A percentile compares a stretch with the other conserved stretches of the same genome.
Conservation (phyloP, 2,888 invertebrate genomes). For the Aproaerema taeniolella region DNA sequence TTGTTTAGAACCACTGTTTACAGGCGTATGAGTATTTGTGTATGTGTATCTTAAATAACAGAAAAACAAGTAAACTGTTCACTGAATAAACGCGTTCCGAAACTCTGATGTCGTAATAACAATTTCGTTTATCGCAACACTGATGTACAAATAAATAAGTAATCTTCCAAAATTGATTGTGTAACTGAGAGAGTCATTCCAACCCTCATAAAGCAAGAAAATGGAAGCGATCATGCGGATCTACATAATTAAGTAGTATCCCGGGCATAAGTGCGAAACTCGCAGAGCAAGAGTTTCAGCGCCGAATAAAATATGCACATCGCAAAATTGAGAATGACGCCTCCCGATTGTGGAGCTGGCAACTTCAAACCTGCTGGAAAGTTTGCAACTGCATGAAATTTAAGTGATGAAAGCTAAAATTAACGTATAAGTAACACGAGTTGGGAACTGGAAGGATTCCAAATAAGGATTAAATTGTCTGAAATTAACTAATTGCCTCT, state of each 20-base stretch:
- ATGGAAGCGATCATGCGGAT: conserved; percentile 43
- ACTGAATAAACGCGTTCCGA: too few species aligned
- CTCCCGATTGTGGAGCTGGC: conserved; percentile 39
- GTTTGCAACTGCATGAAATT: conserved; percentile 39
- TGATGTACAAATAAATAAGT: too few species aligned
- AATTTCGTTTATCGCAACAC: too few species aligned
- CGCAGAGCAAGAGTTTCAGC: conserved; percentile 18
- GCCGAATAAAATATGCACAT: conserved; percentile 63
- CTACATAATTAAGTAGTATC: conserved; percentile 56
- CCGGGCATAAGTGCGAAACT: conserved; percentile 20
- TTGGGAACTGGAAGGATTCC: conserved; percentile 5
- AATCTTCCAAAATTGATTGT: too few species aligned
- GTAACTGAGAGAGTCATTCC: conserved; percentile 21
- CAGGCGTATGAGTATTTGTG: too few species aligned
- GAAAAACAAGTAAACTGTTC: too few species aligned
- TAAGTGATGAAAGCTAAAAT: conserved; percentile 28
- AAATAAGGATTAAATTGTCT: conserved; percentile 8
- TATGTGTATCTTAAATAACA: too few species aligned
- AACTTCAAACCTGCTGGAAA: conserved; percentile 51
- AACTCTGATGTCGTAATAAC: too few species aligned
- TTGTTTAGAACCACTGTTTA: too few species aligned
- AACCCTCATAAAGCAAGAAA: conserved; percentile 39
- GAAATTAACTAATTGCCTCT: conserved; percentile 3
- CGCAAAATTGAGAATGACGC: conserved; percentile 42
- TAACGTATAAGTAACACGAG: conserved; percentile 23